Evolutionary conservation across 2,113 vertebrate genomes (phyloP), one percentile per base, ranked within the genome.

Genomic region (Myrmecophaga tridactyla): DNA sequence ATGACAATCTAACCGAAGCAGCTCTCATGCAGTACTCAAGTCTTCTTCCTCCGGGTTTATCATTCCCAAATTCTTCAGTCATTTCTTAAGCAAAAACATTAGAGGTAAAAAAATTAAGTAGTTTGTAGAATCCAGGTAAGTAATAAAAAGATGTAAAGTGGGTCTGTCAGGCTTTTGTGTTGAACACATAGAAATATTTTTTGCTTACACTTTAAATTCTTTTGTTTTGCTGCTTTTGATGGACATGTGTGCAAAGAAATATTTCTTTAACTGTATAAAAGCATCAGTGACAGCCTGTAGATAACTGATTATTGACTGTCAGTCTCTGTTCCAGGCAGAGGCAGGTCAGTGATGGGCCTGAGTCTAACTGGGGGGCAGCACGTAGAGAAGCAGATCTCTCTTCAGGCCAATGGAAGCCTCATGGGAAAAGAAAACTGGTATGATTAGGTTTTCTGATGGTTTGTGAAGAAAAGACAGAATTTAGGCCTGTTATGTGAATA

Each of bases 201-300:
- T 63, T 27, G 60, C 15, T 69, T 23, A 53, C 20, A 76, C 4
- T 58, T 65, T 46, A 9, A 70, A 73, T 39, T 34, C 25, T 41
- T 27, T 27, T n/a, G 81, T 34, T 73, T 34, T 80, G 10, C 62
- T 78, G 11, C 31, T 91, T 70, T 65, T 73, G 39, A 58, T 46
- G 34, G 65, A 65, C 76, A 67, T 4, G 31, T 46, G 4, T 15
- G 15, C 51, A 76, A 27, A 94, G 34, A 41, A 48, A 39, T 21
- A 11, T 31, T 18, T 77, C 18, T 46, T 23, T 6, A 23, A 13
- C 46, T 36, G 46, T 21, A 58, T 23, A 83, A 82, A 58, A 62
- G 25, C 20, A 21, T 39, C 69, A n/a, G 23, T 0, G 2, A 39
- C 29, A 2, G 1, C 4, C n/a, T 41, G 18, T 17, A 10, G n/a